A percentile compares a stretch with the other conserved stretches of the same genome.
phyloP scores from a whole-genome alignment of 2,113 vertebrate species.

The Hydrochoerus hydrochaeris region DNA sequence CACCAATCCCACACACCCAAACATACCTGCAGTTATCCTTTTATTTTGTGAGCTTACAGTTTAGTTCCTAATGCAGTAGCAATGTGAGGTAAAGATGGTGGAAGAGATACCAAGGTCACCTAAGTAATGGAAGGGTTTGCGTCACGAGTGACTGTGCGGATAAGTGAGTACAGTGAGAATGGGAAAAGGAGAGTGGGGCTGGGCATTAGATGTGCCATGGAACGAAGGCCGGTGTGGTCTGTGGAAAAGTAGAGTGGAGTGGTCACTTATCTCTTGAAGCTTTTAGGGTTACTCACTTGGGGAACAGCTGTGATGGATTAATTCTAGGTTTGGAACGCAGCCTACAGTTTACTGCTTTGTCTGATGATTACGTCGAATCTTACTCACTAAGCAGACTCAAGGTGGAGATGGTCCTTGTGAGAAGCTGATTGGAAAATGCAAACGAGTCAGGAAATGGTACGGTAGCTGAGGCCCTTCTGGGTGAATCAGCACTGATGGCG shows the following conservation, averaged over 20 bases:
- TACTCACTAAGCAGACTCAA: neutral
- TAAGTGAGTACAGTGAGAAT: neutral
- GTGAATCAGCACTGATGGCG: neutral
- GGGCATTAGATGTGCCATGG: neutral
- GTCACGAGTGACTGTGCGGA: neutral
- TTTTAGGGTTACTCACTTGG: neutral
- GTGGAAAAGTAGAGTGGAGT: neutral
- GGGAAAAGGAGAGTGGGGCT: neutral
- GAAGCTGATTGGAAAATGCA: slow-evolving; percentile 13
- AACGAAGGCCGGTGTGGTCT: neutral
- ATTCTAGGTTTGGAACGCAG: neutral
- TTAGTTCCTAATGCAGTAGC: slow-evolving; percentile 24
- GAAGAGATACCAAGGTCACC: neutral
- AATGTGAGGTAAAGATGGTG: neutral
- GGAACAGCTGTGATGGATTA: neutral
- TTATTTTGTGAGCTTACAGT: neutral
- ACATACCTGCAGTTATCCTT: neutral
- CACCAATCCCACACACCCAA: too few relatives aligned
- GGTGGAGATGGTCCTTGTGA: slow-evolving; percentile 9
- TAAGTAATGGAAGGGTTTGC: neutral
- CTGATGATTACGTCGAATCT: neutral
- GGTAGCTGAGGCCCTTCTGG: neutral
- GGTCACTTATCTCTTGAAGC: neutral
- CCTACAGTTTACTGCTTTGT: neutral
- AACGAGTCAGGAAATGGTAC: slow-evolving; percentile 15